Percentiles rank a stretch among this genome's conserved stretches.
phyloP scores from a whole-genome alignment of 1,140 invertebrate genomes.

The Anadara kagoshimensis region DNA sequence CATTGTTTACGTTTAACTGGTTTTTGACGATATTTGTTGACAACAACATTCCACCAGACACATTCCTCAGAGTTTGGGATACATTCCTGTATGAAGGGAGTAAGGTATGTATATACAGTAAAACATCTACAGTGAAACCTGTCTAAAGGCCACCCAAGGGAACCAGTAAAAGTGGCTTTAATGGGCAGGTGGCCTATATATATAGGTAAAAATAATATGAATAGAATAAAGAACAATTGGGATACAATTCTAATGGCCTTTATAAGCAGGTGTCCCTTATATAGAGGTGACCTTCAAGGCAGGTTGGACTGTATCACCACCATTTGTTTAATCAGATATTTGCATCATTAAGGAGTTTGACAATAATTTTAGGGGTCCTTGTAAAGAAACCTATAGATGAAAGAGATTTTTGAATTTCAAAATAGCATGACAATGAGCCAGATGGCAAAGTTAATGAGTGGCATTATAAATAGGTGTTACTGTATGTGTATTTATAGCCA shows the following conservation, averaged over 20 bases:
- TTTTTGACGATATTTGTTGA: constrained; percentile 79
- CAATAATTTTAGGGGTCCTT: background rate
- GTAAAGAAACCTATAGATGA: background rate
- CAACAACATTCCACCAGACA: constrained; percentile 75
- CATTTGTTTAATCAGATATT: background rate
- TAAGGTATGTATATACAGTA: constrained; percentile 71
- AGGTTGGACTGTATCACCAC: background rate
- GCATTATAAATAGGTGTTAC: no score
- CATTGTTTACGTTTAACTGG: constrained; percentile 79
- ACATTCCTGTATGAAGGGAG: constrained; percentile 79
- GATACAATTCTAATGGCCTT: no score
- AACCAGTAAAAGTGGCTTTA: background rate
- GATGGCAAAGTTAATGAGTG: no score
- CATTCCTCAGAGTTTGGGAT: constrained; percentile 78
- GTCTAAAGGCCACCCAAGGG: background rate
- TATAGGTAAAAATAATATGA: no score
- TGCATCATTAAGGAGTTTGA: background rate
- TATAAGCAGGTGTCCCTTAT: background rate
- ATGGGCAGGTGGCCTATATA: no score
- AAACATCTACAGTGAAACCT: background rate
- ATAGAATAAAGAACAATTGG: no score
- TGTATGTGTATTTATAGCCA: no score
- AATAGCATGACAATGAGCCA: no score
- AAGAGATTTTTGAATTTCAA: no score
- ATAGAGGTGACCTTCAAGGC: no score